phyloP scores from a whole-genome alignment of 2,888 invertebrate genomes.

The Mellilla xanthometata region DNA sequence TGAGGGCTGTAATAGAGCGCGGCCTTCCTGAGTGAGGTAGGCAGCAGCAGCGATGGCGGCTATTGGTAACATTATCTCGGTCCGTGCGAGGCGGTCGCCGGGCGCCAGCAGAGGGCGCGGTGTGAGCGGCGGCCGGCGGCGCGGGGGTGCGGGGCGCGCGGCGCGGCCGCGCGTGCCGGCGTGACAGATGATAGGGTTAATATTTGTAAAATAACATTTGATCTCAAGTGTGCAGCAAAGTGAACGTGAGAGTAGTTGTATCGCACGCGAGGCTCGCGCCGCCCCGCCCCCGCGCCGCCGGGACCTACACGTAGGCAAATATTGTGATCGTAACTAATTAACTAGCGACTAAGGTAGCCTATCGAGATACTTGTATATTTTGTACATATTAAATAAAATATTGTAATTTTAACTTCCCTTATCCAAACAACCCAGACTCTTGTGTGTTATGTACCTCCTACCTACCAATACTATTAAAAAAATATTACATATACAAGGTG shows the following conservation, averaged over 20 bases:
- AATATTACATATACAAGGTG: conserved; percentile 72
- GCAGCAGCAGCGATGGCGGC: no score
- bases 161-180: conserved; percentile 60
- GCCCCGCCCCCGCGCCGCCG: conserved; percentile 52
- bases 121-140: background rate
- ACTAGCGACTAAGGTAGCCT: conserved; percentile 73
- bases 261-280: conserved; percentile 58
- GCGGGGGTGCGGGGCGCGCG: conserved; percentile 39
- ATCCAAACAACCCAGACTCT: conserved; percentile 81
- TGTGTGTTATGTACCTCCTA: conserved; percentile 84
- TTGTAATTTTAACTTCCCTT: conserved; percentile 81
- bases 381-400: conserved; percentile 83
- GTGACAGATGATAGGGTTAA: conserved; percentile 76
- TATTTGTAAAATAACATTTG: conserved; percentile 79
- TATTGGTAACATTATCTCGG: no score
- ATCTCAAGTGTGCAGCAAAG: conserved; percentile 82
- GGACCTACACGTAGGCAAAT: conserved; percentile 76
- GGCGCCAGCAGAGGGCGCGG: background rate
- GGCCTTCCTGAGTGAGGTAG: no score
- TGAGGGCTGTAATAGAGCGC: no score
- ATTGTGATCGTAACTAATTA: conserved; percentile 82
- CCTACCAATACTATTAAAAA: conserved; percentile 84
- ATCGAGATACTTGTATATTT: conserved; percentile 80
- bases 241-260: conserved; percentile 68
- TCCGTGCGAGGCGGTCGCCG: conserved; percentile 24